Evolutionary conservation across 2,113 vertebrate species (phyloP), one percentile per base, ranked within the genome.

Genomic region (Alligator mississippiensis): DNA sequence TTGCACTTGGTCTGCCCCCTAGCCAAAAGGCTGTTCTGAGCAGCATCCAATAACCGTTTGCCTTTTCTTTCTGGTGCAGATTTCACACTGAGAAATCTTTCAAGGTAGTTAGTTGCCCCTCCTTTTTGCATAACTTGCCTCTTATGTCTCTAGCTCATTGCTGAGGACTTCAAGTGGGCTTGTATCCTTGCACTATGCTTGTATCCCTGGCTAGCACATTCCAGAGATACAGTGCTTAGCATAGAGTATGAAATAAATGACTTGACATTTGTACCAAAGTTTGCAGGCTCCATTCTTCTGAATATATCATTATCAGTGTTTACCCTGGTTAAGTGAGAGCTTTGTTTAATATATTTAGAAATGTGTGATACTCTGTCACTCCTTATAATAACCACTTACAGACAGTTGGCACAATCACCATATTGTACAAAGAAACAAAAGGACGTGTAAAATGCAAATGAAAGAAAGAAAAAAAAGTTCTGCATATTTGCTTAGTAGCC

Each of bases 11-110:
- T 24, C 60, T 66, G 77, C 86, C 77, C 81, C 77, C 63, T 76
- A 82, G 89, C 83, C 77, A 62, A 91, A 64, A 64, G 54, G 63
- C 77, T 83, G 84, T 84, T 84, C 77, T 86, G 89, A 84, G 78
- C 72, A 84, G 16, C 30, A 86, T 86, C 28, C 47, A 47, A 47
- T 47, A 86, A 86, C 75, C 83, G 68, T 70, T n/a, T 47, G 47
- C 47, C 47, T 47, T 47, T 47, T 47, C 47, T 47, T 47, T 47
- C 47, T 47, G 47, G 47, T 47, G 47, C 47, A 47, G 9, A 47
- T 47, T 47, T 47, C 47, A 47, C 47, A 47, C 47, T 47, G 47
- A 47, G 9, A 47, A 9, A 47, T 47, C 47, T 47, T 47, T 47
- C 7, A 47, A 47, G 47, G 47, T 47, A 47, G 47, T 47, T 47